phyloP scores from a whole-genome alignment of 2,797 vertebrate genomes.

The Loriculus beryllinus region DNA sequence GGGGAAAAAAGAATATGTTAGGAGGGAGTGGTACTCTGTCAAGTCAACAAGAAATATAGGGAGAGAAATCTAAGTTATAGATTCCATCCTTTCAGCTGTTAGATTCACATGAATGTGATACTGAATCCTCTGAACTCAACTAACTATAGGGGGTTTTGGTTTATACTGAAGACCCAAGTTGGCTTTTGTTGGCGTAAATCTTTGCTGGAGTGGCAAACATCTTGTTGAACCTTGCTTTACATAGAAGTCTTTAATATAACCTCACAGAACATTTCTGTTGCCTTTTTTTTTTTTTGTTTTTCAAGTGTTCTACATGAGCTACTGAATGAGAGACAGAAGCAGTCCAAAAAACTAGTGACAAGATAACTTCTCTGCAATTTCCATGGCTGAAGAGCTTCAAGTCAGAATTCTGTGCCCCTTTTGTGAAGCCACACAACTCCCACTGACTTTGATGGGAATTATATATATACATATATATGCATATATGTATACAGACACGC shows the following conservation, averaged over 20 bases:
- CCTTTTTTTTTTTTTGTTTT: neutral
- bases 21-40: neutral
- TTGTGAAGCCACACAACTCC: neutral
- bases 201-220: neutral
- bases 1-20: constrained; percentile 4
- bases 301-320: neutral
- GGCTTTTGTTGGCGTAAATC: constrained; percentile 17
- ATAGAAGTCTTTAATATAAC: neutral
- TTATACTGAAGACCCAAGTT: neutral
- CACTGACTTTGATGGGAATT: neutral
- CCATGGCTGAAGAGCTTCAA: neutral
- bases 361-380: neutral
- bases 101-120: neutral
- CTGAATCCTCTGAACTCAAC: neutral
- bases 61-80: neutral
- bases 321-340: neutral
- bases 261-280: neutral
- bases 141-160: neutral
- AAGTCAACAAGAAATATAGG: constrained; percentile 40
- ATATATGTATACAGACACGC: no score
- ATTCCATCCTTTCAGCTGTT: constrained; percentile 8
- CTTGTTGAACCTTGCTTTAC: neutral
- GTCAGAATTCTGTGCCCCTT: neutral
- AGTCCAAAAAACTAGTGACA: neutral
- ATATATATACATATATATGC: neutral